Percentiles rank a stretch among this genome's conserved stretches.
Conservation (phyloP, 2,797 vertebrate genomes). For the Meriones psammophilus region DNA sequence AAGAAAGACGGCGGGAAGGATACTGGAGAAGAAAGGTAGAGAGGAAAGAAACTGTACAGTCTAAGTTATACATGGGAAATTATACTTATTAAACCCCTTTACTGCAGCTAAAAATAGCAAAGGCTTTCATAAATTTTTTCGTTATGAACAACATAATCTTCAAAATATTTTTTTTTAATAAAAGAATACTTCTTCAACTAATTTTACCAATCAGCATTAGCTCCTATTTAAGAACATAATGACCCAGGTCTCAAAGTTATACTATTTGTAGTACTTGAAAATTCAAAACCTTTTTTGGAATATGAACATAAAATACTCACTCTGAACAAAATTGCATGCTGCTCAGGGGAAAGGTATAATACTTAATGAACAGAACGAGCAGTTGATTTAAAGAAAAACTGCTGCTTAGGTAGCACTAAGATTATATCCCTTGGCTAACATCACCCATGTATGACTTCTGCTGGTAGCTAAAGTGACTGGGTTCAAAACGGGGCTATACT, state of each 20-base stretch:
- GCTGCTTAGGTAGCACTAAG: conserved; percentile 12
- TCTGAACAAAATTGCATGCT: conserved; percentile 47
- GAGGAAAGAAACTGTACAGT: not conserved
- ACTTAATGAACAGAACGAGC: conserved; percentile 6
- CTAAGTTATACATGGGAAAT: not conserved
- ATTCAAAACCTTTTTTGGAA: conserved; percentile 26
- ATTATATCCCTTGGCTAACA: conserved; percentile 2
- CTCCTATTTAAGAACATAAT: conserved; percentile 44
- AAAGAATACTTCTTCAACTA: conserved; percentile 31
- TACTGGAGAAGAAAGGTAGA: not conserved
- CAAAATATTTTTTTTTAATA: conserved; percentile 43
- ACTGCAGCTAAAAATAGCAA: conserved; percentile 22
- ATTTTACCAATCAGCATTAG: conserved; percentile 48
- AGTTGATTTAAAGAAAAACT: conserved; percentile 55
- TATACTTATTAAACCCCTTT: conserved; percentile 20
- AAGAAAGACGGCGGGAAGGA: not conserved
- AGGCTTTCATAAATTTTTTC: conserved; percentile 50
- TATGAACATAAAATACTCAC: conserved; percentile 35
- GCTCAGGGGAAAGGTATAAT: not conserved
- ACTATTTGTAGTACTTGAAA: conserved; percentile 42
- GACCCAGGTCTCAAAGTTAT: not conserved
- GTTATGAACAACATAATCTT: conserved; percentile 41
- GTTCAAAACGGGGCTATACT: conserved; percentile 42
- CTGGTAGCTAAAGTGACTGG: conserved; percentile 43
- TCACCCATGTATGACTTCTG: conserved; percentile 44